Evolutionary conservation across 2,113 vertebrate genomes (phyloP).

Genomic region (Tyrannus savana): DNA sequence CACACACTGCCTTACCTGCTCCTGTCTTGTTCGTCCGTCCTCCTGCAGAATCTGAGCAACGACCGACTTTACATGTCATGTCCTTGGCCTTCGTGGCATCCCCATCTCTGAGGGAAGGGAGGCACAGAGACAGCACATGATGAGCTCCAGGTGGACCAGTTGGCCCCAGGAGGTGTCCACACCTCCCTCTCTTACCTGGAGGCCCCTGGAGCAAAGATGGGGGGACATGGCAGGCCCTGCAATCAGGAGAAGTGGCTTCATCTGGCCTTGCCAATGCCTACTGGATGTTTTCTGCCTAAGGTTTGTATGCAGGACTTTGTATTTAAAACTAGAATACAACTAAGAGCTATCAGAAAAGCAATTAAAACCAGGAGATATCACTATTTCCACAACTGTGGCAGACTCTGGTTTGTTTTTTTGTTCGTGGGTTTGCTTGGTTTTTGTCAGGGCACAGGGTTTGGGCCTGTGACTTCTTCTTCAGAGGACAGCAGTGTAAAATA

Average conservation of each 20-base stretch:
- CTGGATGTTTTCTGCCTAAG: background rate
- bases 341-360: background rate
- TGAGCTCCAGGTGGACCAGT: background rate
- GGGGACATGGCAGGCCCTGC: fast-evolving
- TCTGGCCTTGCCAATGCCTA: background rate
- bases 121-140: background rate
- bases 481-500: background rate
- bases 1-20: background rate
- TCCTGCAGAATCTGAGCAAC: background rate
- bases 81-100: fast-evolving
- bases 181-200: background rate
- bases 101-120: background rate
- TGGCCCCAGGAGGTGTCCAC: background rate
- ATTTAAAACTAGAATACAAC: background rate
- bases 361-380: background rate
- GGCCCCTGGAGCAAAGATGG: background rate
- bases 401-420: background rate
- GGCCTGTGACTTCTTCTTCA: background rate
- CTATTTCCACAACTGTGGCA: background rate
- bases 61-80: background rate
- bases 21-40: background rate
- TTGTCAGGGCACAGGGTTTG: background rate
- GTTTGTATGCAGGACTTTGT: background rate
- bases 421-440: background rate
- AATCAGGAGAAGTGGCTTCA: background rate